phyloP scores from a whole-genome alignment of 2,797 vertebrate genomes.

The Austrolebias charrua region DNA sequence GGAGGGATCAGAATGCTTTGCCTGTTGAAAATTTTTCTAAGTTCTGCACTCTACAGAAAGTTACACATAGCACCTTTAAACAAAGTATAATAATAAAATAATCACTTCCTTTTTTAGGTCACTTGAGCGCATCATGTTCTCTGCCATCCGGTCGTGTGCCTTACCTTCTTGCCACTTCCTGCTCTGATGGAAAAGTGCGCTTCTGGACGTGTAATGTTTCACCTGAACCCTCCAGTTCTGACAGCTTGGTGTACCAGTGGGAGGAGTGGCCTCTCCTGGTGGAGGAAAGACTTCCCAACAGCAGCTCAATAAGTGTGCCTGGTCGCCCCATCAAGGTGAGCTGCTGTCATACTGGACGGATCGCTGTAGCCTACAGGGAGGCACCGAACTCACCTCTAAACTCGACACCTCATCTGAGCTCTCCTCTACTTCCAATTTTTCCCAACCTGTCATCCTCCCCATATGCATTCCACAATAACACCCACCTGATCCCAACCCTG shows the following conservation, averaged over 20 bases:
- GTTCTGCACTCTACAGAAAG: too few species aligned
- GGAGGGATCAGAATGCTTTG: too few species aligned
- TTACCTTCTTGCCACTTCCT: slow-evolving; percentile 93
- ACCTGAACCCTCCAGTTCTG: slow-evolving; percentile 53
- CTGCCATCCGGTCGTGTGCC: slow-evolving; percentile 91
- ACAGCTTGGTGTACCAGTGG: slow-evolving; percentile 82
- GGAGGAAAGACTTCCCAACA: slow-evolving; percentile 85
- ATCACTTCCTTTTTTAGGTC: slow-evolving; percentile 78
- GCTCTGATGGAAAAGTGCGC: slow-evolving; percentile 92
- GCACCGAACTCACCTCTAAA: slow-evolving; percentile 43
- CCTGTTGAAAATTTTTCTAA: too few species aligned
- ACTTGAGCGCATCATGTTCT: slow-evolving; percentile 93
- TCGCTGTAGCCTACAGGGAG: slow-evolving; percentile 91
- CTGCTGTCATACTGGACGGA: slow-evolving; percentile 93
- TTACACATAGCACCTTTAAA: too few species aligned
- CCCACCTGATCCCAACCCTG: slow-evolving; percentile 36
- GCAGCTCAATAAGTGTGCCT: slow-evolving; percentile 84
- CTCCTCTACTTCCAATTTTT: slow-evolving; percentile 34
- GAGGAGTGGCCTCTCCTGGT: slow-evolving; percentile 95
- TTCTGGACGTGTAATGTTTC: slow-evolving; percentile 90
- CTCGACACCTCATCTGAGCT: slow-evolving; percentile 51
- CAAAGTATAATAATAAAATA: not conserved
- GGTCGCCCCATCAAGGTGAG: slow-evolving; percentile 88
- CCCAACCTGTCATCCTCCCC: slow-evolving; percentile 62
- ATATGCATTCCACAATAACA: slow-evolving; percentile 27